phyloP scores from a whole-genome alignment of 2,888 invertebrate genomes.

The Vanessa cardui region DNA sequence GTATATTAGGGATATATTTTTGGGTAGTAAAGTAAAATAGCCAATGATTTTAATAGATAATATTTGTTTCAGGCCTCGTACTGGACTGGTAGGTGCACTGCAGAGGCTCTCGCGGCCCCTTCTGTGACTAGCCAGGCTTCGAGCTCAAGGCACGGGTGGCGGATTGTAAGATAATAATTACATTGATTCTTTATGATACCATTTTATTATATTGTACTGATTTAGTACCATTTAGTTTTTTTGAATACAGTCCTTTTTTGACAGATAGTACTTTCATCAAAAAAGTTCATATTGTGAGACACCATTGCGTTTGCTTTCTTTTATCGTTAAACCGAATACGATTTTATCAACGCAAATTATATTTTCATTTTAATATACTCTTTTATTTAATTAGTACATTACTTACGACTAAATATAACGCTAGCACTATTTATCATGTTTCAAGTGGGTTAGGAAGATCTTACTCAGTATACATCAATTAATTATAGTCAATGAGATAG shows the following conservation, averaged over 20 bases:
- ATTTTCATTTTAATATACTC: slow-evolving; percentile 29
- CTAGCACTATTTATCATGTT: slow-evolving; percentile 33
- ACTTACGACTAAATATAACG: slow-evolving; percentile 40
- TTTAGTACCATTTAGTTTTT: too few species aligned
- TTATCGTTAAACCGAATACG: slow-evolving; percentile 8
- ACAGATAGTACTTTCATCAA: too few species aligned
- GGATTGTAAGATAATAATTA: slow-evolving; percentile 66
- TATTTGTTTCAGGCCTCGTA: slow-evolving; percentile 68
- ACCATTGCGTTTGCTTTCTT: too few species aligned
- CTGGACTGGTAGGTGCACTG: slow-evolving; percentile 75
- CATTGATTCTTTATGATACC: background rate
- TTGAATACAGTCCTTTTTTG: background rate
- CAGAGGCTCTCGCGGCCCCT: slow-evolving; percentile 70
- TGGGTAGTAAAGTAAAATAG: too few species aligned
- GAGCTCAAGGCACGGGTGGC: slow-evolving; percentile 78
- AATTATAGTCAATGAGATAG: slow-evolving; percentile 24
- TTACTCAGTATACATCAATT: slow-evolving; percentile 29
- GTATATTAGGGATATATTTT: too few species aligned
- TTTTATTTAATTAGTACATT: slow-evolving; percentile 32
- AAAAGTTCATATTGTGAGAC: too few species aligned
- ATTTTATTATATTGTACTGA: background rate
- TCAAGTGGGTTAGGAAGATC: slow-evolving; percentile 33
- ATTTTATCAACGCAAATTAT: slow-evolving; percentile 22
- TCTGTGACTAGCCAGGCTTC: slow-evolving; percentile 78
- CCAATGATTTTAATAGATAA: background rate